Base-by-base conservation (phyloP, 2,888 invertebrate genomes). In the Oeneis ivallda region DNA sequence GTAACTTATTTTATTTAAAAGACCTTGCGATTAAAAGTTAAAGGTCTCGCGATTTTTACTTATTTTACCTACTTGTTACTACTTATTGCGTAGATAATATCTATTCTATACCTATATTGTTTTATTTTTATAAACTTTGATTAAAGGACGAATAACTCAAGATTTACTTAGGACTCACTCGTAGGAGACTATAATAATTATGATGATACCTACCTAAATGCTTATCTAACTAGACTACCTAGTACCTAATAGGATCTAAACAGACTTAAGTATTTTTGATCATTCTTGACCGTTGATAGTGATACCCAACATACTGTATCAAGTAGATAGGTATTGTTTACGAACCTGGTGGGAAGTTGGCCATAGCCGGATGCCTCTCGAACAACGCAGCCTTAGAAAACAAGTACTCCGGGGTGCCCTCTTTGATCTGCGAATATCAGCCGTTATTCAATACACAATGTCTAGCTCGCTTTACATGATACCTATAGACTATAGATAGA, bases 341-440 rank as follows among this genome's bases (percentile, higher is more conserved):
- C 79, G 77, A 80, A 94, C 94, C 93, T 82, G 84, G 75, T 17
- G 96, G 96, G 93, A 95, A 96, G 67, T 90, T 79, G 47, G 92
- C 92, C 93, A 96, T 94, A 62, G 92, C 92, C 19, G 96, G 96
- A 86, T 96, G 96, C 72, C 95, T 92, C 49, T 92, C 92, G 77
- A 95, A 95, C 69, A 96, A 84, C 4, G 95, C 94, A 13, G 92
- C 87, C 79, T 93, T 92, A 10, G 94, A 95, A 74, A 93, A 92
- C 0, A 77, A 81, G 71, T 92, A 92, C 83, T 95, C 95, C 0
- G 85, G 75, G 19, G 93, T 92, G 37, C 82, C 83, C 64, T 92
- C 91, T 72, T 87, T 89, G 62, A 95, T 74, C 95, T 95, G 82
- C 78, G 76, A 65, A 74, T 65, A 73, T 69, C 67, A 63, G 54